Evolutionary conservation across 2,113 vertebrate species (phyloP).

Genomic region (Ciconia boyciana): DNA sequence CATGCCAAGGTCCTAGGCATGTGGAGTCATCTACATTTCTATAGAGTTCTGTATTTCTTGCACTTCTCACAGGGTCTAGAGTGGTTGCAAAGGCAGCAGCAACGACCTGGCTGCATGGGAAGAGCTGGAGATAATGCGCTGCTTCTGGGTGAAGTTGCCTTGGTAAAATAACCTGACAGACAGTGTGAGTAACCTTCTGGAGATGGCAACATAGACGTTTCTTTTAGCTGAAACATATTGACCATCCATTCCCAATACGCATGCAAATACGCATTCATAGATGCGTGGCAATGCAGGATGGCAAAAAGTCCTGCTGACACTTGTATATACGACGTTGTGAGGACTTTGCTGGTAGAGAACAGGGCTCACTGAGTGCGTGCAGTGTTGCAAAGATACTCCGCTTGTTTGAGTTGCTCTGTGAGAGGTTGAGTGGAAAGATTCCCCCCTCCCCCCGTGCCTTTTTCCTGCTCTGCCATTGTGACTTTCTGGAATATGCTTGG

Average conservation of each 20-base stretch:
- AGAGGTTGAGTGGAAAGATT: neutral
- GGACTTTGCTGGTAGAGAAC: neutral
- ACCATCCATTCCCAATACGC: neutral
- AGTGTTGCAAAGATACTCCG: neutral
- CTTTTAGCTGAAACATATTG: neutral
- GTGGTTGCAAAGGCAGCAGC: neutral
- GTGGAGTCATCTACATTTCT: neutral
- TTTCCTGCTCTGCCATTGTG: neutral
- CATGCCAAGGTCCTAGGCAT: neutral
- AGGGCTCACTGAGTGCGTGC: accelerated
- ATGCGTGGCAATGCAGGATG: neutral
- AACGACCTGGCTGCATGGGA: neutral
- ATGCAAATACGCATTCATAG: neutral
- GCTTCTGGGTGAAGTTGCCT: neutral
- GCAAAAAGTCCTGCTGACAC: neutral
- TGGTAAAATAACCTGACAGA: neutral
- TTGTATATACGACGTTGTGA: neutral
- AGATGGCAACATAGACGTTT: accelerated
- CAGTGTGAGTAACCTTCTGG: neutral
- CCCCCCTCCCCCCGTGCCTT: neutral
- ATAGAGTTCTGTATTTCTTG: neutral
- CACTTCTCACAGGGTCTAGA: neutral
- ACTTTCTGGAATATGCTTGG: neutral
- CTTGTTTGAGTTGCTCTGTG: neutral
- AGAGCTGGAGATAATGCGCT: neutral